Evolutionary conservation across 2,113 vertebrate species (phyloP).

Genomic region (Anolis carolinensis): DNA sequence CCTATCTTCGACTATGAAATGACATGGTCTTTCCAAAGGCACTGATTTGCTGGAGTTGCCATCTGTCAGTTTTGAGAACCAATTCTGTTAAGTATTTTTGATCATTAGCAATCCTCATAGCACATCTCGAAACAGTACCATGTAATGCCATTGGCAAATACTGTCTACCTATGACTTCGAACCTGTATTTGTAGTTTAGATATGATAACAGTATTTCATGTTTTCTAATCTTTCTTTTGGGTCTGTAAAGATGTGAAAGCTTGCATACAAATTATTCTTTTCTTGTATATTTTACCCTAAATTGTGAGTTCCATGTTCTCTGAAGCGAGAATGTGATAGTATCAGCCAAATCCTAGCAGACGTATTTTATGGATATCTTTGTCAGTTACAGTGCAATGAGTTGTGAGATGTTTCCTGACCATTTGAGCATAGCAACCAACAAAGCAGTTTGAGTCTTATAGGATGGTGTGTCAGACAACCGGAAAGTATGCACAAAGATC

Average conservation of each 20-base stretch:
- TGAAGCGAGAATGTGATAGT: slow-evolving; percentile 5
- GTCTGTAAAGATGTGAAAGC: background rate
- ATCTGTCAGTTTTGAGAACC: background rate
- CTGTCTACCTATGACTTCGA: background rate
- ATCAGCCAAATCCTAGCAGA: background rate
- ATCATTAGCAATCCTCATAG: background rate
- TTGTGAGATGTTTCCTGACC: background rate
- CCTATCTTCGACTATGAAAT: no score
- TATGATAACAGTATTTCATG: background rate
- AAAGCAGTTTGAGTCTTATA: background rate
- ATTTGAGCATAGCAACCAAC: background rate
- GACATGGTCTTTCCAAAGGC: background rate
- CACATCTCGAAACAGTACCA: background rate
- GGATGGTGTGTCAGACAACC: background rate
- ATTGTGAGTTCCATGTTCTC: background rate
- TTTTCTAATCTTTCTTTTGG: rapidly evolving
- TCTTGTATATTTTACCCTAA: background rate
- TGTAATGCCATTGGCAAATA: background rate
- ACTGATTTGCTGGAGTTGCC: background rate
- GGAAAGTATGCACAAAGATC: background rate
- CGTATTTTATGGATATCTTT: background rate
- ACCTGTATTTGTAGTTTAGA: background rate
- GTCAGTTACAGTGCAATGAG: background rate
- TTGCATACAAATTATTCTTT: background rate
- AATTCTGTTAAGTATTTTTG: background rate